Base-by-base conservation (phyloP, 2,888 invertebrate genomes). In the Elegia similella region DNA sequence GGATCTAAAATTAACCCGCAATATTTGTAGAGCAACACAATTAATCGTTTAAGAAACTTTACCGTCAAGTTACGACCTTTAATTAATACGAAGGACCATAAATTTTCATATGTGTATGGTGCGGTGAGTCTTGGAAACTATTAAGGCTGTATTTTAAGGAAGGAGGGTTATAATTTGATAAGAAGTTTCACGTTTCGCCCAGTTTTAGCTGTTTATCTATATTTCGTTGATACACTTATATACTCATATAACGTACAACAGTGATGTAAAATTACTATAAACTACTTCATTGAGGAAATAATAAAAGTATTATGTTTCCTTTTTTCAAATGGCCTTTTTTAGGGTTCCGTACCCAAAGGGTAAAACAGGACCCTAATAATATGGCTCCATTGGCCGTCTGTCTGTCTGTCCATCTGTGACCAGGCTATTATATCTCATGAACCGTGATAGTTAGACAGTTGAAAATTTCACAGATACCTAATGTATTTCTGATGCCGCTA, bases 61-160 rank as follows among this genome's bases (percentile, higher is more conserved):
- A 62, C 59, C 70, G 62, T 68, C 65, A 58, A 71, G 75, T 70
- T 71, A 66, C 70, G 75, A 70, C 73, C 77, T 77, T 78, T 79
- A 81, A 84, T 82, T 83, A 81, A 78, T 80, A 76, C 73, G 72
- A 71, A 69, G 61, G 65, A 70, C 78, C 71, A 79, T 83, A 82
- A 81, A 82, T 83, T 80, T 73, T 73, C 73, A 75, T 76, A 75
- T 73, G 70, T 70, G 68, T 73, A 67, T 68, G 73, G 66, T 64
- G 65, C 64, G 67, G 64, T 62, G 59, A 66, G 69, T 71, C 70
- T 72, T 65, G 62, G 67, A 67, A 74, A 76, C 75, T 77, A 75
- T 77, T 75, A 76, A 66, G 68, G 59, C 59, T 60, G 66, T 72
- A 72, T 72, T 74, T 70, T 75, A 65, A 62, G 64, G 61, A 64